Evolutionary conservation across 1,140 invertebrate species (phyloP), one percentile per base, ranked within the genome.

Genomic region (Anagrus nilaparvatae): DNA sequence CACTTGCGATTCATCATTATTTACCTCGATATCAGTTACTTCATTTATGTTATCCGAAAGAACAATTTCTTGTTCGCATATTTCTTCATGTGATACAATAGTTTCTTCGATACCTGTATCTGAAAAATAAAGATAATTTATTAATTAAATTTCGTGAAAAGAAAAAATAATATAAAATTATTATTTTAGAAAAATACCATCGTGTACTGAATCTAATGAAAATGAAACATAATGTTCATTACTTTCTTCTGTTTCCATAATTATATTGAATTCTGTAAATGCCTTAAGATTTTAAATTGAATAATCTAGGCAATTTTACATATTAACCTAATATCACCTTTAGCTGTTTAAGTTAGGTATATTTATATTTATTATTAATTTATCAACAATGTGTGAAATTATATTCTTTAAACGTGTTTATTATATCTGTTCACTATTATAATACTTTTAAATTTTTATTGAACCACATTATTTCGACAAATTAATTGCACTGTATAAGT

Each of bases 51-150:
- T 36, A 8, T 61, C 53, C 31, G 52, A 46, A 4, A 63, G 39
- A 13, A 55, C 48, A 10, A 52, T 56, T 12, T 65, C 61, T 6
- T 58, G 54, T 32, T 65, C 62, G 14, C 58, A 63, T 38, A 63
- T 59, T 19, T 65, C 61, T 33, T 66, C 58, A n/a, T 61, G 56
- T 1, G 61, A 63, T 46, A 61, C 53, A 3, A 59, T 53, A n/a
- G n/a, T n/a, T 21, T 59, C 53, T 27, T 59, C 58, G 5, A 60
- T 51, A 13, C 37, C 43, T 45, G n/a, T 18, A 18, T 33, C 19
- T 13, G 12, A 33, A 33, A 36, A 43, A 7, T 37, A 10, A 28
- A 37, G 35, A 34, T 36, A n/a, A n/a, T n/a, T 21, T 4, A 43
- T 23, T 30, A 40, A 32, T 24, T 8, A 13, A 9, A 25, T n/a